Conservation (phyloP, 1,140 invertebrate species). For the Zaprionus kolodkinae region DNA sequence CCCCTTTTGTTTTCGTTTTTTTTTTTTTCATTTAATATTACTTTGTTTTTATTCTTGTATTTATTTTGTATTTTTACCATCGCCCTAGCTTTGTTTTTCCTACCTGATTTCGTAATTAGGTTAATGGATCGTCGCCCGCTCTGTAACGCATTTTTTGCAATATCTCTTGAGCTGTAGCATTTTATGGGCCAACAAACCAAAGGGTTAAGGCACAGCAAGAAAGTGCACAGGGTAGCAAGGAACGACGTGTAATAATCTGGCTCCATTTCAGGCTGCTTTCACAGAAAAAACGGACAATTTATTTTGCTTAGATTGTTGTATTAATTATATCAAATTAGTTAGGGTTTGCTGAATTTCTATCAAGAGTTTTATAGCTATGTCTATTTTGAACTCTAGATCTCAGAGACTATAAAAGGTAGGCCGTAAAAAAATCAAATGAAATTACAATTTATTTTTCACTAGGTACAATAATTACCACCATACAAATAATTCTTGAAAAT, state of each 20-base stretch:
- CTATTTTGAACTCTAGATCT: too few relatives aligned
- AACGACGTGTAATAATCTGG: not conserved
- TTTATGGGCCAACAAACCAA: slow-evolving; percentile 25
- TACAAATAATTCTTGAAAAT: too few relatives aligned
- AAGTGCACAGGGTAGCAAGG: not conserved
- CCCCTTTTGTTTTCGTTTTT: slow-evolving; percentile 23
- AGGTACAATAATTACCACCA: too few relatives aligned
- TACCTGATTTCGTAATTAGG: slow-evolving; percentile 71
- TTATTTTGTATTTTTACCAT: slow-evolving; percentile 21
- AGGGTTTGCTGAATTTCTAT: not conserved
- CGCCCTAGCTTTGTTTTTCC: slow-evolving; percentile 47
- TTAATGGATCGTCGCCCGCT: slow-evolving; percentile 64
- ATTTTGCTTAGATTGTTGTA: not conserved
- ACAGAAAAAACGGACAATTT: not conserved
- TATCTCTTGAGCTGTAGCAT: slow-evolving; percentile 9
- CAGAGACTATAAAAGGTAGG: too few relatives aligned
- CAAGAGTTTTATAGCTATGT: not conserved
- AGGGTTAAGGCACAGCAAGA: not conserved
- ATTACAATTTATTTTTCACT: too few relatives aligned
- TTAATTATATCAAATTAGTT: not conserved
- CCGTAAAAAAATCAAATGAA: too few relatives aligned
- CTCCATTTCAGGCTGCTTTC: not conserved
- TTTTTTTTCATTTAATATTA: slow-evolving; percentile 31
- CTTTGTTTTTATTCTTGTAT: slow-evolving; percentile 10
- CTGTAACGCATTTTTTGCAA: slow-evolving; percentile 59